Conservation (phyloP, 2,113 vertebrate genomes). For the Agelaius phoeniceus region DNA sequence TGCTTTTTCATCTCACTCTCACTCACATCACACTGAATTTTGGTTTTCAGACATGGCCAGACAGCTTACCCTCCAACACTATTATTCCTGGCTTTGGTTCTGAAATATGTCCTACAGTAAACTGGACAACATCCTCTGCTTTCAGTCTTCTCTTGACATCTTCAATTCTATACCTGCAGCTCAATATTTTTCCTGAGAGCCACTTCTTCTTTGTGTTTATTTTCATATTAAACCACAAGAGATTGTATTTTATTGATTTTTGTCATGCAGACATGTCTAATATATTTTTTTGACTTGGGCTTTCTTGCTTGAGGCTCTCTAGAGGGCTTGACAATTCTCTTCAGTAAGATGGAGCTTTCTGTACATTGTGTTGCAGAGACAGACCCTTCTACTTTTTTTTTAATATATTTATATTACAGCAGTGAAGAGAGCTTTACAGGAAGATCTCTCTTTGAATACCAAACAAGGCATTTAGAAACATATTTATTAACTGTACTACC, state of each 20-base stretch:
- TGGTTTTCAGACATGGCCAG: neutral
- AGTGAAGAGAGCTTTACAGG: neutral
- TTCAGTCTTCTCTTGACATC: neutral
- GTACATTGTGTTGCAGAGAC: neutral
- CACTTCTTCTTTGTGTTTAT: conserved; percentile 4
- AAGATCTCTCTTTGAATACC: neutral
- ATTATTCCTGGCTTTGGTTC: neutral
- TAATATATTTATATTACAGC: neutral
- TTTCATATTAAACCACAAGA: conserved; percentile 42
- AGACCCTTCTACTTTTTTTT: neutral
- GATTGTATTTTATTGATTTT: conserved; percentile 44
- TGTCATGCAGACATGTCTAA: neutral
- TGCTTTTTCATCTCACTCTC: neutral
- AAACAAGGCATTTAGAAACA: neutral
- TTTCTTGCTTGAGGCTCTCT: neutral
- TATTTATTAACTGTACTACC: neutral
- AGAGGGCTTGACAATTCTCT: neutral
- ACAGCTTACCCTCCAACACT: neutral
- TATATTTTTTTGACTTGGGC: neutral
- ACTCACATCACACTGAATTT: neutral
- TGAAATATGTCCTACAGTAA: neutral
- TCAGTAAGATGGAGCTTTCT: neutral
- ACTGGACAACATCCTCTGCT: neutral
- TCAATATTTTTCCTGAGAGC: neutral
- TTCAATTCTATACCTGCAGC: neutral